These are phyloP conservation scores for Bombus soroeensis DNA, from an alignment of 1,140 invertebrate genomes.

Conservation along the genomic window DNA sequence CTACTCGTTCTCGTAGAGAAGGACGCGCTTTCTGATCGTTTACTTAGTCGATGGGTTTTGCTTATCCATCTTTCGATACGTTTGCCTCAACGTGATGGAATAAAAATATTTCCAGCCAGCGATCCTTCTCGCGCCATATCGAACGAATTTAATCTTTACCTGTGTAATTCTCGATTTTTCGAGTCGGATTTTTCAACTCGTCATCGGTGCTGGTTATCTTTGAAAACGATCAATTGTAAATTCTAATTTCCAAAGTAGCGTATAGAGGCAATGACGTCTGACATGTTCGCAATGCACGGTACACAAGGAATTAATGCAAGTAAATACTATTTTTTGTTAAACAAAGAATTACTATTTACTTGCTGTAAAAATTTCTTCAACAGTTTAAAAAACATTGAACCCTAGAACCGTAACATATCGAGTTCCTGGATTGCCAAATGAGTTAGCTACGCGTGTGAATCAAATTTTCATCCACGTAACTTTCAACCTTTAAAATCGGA, in stretches of 20 bases:
- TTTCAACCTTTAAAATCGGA: not conserved
- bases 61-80: slow-evolving; percentile 45
- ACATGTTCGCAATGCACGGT: no score
- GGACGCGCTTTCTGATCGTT: not conserved
- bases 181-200: not conserved
- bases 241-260: no score
- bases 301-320: no score
- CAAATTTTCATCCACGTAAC: not conserved
- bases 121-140: no score
- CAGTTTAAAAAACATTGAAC: no score
- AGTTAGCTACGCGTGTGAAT: not conserved
- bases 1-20: not conserved
- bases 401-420: no score
- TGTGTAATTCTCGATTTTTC: not conserved
- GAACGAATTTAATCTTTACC: not conserved
- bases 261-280: no score
- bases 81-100: slow-evolving; percentile 37
- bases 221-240: no score
- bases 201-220: not conserved
- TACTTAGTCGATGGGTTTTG: slow-evolving; percentile 40
- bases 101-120: slow-evolving; percentile 36
- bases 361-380: no score
- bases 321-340: no score
- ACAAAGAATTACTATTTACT: no score
- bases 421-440: not conserved